Percentiles rank a stretch among this genome's conserved stretches.
These are phyloP conservation scores for Acanthornis magna DNA, from an alignment of 2,797 vertebrate species.

Conservation along the genomic window DNA sequence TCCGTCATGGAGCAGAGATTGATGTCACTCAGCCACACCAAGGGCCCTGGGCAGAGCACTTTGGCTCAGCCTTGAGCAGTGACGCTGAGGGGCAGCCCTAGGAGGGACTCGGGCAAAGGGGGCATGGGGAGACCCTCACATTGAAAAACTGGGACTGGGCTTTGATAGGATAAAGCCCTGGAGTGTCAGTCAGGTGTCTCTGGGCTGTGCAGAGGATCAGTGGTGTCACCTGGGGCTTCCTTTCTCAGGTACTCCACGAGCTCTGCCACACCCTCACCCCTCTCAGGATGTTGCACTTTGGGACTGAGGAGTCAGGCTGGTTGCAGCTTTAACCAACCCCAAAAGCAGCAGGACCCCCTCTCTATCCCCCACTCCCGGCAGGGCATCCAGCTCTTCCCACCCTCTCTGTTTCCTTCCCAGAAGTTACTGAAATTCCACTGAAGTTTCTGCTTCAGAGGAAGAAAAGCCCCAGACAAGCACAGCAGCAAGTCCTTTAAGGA, in stretches of 20 bases:
- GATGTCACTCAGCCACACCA: background rate
- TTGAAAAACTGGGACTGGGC: background rate
- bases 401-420: fast-evolving
- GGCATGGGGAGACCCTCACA: background rate
- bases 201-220: background rate
- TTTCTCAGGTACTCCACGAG: background rate
- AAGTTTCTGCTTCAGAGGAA: background rate
- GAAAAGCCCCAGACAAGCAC: fast-evolving
- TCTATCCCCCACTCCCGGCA: background rate
- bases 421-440: background rate
- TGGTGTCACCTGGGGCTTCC: background rate
- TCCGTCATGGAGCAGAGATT: fast-evolving
- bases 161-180: no score
- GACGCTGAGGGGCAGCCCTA: background rate
- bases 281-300: background rate
- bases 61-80: background rate
- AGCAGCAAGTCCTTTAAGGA: background rate
- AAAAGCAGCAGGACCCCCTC: background rate
- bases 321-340: background rate
- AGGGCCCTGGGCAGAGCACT: fast-evolving
- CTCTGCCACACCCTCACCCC: background rate
- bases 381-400: background rate
- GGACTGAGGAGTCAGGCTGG: background rate
- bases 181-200: background rate
- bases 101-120: background rate